These are phyloP conservation scores for Orthosia cruda DNA, from an alignment of 2,888 invertebrate genomes.

Conservation along the genomic window DNA sequence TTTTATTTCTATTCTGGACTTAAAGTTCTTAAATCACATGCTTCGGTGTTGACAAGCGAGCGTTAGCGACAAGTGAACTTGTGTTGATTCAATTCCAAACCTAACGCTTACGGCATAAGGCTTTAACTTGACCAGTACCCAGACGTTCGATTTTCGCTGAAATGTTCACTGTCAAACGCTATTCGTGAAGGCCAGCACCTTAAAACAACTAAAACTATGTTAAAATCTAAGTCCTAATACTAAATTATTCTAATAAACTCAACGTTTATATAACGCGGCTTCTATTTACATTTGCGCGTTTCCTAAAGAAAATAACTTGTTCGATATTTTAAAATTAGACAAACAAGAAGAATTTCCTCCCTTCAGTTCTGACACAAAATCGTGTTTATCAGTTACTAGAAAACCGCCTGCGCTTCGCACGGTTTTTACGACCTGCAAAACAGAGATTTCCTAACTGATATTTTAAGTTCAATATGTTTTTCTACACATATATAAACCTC, in stretches of 20 bases:
- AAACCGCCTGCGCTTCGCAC: no score
- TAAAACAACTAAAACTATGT: not conserved
- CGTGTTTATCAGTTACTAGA: not conserved
- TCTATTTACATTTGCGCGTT: conserved; percentile 40
- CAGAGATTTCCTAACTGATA: not conserved
- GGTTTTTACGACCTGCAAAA: not conserved
- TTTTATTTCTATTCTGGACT: not conserved
- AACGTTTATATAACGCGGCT: conserved; percentile 41
- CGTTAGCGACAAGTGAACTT: conserved; percentile 3
- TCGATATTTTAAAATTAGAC: conserved; percentile 15
- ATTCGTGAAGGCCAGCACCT: not conserved
- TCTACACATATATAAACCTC: no score
- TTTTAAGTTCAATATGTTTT: no score
- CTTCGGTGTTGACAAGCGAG: not conserved
- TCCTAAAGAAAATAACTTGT: not conserved
- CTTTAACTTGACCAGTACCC: not conserved
- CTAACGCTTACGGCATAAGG: not conserved
- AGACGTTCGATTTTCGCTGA: not conserved
- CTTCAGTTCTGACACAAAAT: not conserved
- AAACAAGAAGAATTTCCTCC: not conserved
- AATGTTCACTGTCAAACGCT: not conserved
- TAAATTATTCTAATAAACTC: conserved; percentile 40
- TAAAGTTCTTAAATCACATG: not conserved
- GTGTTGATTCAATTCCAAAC: conserved; percentile 5
- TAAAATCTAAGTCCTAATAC: conserved; percentile 1